phyloP scores from a whole-genome alignment of 2,888 invertebrate genomes.

The Tillus elongatus region DNA sequence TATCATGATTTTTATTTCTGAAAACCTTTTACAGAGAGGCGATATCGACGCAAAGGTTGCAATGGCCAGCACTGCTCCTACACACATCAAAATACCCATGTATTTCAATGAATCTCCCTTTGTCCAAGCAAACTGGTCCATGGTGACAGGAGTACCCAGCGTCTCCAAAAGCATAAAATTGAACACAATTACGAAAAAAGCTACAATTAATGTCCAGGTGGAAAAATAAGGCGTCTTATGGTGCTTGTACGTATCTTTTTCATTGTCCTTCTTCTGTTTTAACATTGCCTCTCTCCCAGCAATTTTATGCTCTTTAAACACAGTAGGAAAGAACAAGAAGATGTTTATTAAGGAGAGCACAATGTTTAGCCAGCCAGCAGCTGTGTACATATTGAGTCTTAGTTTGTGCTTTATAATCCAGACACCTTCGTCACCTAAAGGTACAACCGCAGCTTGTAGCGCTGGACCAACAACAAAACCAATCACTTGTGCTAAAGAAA shows the following conservation, averaged over 20 bases:
- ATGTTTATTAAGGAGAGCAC: conserved; percentile 64
- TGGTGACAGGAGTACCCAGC: conserved; percentile 73
- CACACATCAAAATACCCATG: conserved; percentile 75
- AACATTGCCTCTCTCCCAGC: conserved; percentile 73
- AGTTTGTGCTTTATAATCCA: conserved; percentile 46
- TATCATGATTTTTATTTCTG: conserved; percentile 68
- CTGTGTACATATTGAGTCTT: conserved; percentile 78
- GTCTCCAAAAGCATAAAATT: conserved; percentile 84
- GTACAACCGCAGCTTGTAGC: conserved; percentile 71
- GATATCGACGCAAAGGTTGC: conserved; percentile 61
- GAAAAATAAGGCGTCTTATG: conserved; percentile 66
- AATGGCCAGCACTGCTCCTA: conserved; percentile 70
- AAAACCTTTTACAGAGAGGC: conserved; percentile 60
- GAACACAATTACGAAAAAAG: conserved; percentile 77
- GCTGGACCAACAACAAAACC: conserved; percentile 83
- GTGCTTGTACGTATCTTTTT: conserved; percentile 63
- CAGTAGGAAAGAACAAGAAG: conserved; percentile 61
- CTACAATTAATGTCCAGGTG: conserved; percentile 67
- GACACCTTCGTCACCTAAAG: conserved; percentile 60
- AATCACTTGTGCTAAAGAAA: conserved; percentile 75
- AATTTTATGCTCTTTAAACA: conserved; percentile 67
- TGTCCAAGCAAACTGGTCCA: conserved; percentile 85
- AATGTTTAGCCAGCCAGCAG: conserved; percentile 78
- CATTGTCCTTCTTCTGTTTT: conserved; percentile 59
- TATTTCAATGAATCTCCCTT: conserved; percentile 67